phyloP scores from a whole-genome alignment of 2,797 vertebrate species.

The Garrulus glandarius region DNA sequence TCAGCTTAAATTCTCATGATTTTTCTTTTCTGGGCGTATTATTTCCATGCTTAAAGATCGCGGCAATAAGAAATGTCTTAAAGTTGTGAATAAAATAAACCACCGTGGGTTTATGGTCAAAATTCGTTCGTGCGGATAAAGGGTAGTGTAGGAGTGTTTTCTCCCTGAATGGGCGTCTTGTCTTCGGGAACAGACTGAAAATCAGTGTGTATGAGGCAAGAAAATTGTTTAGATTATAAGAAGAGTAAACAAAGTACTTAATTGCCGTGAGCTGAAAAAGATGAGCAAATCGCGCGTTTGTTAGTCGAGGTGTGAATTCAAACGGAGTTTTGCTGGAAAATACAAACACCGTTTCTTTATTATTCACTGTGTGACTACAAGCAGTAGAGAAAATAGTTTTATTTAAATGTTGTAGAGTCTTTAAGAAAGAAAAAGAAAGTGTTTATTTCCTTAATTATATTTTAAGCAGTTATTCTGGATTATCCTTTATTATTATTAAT shows the following conservation, averaged over 20 bases:
- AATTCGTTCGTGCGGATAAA: constrained; percentile 19
- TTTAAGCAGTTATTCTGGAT: not conserved
- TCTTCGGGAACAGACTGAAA: not conserved
- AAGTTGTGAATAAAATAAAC: not conserved
- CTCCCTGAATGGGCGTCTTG: not conserved
- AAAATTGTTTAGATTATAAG: not conserved
- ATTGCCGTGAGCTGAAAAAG: not conserved
- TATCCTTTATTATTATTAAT: not conserved
- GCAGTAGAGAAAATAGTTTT: not conserved
- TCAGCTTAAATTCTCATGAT: not conserved
- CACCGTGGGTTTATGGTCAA: not conserved
- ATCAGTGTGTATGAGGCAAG: not conserved
- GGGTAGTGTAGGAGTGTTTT: not conserved
- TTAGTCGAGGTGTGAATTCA: not conserved
- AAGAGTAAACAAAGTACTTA: not conserved
- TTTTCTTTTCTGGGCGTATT: not conserved
- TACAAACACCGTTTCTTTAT: not conserved
- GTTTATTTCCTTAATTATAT: not conserved
- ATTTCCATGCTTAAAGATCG: not conserved
- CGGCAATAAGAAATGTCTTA: not conserved
- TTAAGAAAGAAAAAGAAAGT: not conserved
- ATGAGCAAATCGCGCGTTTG: not conserved
- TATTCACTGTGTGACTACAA: not conserved
- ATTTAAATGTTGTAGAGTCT: not conserved
- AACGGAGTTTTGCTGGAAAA: not conserved